These are phyloP conservation scores for Todiramphus chloris DNA, from an alignment of 2,113 vertebrate species.

Conservation along the genomic window DNA sequence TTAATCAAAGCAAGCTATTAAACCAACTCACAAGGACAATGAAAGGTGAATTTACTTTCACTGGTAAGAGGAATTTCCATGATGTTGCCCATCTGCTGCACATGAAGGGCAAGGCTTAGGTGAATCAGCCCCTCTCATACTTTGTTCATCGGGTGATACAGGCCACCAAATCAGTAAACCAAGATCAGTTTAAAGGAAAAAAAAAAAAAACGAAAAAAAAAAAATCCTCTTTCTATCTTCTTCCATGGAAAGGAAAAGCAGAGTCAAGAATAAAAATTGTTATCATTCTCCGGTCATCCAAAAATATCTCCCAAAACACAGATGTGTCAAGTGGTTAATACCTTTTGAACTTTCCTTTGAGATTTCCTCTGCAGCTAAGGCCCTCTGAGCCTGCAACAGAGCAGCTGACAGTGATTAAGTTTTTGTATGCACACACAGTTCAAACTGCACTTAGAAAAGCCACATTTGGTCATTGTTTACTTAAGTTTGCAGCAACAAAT, in stretches of 20 bases:
- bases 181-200: background rate
- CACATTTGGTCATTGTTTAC: conserved; percentile 70
- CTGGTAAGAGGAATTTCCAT: background rate
- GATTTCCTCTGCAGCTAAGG: background rate
- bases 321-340: conserved; percentile 16
- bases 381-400: background rate
- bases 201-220: no score
- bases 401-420: conserved; percentile 54
- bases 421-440: conserved; percentile 20
- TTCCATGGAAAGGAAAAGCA: background rate
- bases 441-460: conserved; percentile 52
- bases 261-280: background rate
- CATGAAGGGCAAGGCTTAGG: background rate
- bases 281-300: background rate
- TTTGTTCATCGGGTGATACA: background rate
- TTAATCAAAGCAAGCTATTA: background rate
- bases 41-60: background rate
- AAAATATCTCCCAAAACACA: conserved; percentile 23
- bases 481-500: conserved; percentile 64
- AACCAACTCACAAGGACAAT: background rate
- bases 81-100: background rate
- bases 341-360: conserved; percentile 56
- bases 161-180: background rate
- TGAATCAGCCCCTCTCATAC: background rate
- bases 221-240: background rate